Evolutionary conservation across 2,888 invertebrate genomes (phyloP).

Genomic region (Caenorhabditis imperialis): DNA sequence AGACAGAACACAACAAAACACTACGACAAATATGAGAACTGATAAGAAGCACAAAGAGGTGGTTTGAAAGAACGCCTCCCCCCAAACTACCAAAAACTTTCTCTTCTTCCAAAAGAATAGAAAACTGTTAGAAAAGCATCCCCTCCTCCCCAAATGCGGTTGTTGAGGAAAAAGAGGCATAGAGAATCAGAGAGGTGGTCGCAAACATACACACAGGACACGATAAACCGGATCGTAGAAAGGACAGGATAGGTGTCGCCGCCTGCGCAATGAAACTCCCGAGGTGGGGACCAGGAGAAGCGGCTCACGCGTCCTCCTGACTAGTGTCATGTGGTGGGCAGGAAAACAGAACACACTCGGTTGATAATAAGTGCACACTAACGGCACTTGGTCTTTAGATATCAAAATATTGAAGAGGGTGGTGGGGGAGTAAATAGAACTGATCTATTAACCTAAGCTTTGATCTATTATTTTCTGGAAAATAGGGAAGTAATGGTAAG

Average conservation of each 20-base stretch:
- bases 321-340: constrained; percentile 41
- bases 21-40: constrained; percentile 25
- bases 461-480: too few relatives aligned
- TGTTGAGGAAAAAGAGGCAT: constrained; percentile 39
- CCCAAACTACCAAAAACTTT: too few relatives aligned
- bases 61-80: constrained; percentile 20
- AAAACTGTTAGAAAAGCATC: constrained; percentile 49
- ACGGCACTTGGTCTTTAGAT: constrained; percentile 13
- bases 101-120: constrained; percentile 22
- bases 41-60: constrained; percentile 37
- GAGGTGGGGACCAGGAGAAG: constrained; percentile 20
- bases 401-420: not conserved
- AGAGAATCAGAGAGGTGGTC: constrained; percentile 51
- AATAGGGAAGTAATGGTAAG: too few relatives aligned
- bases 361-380: constrained; percentile 45
- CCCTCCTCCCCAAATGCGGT: constrained; percentile 28
- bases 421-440: constrained; percentile 3
- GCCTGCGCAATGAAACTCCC: constrained; percentile 35
- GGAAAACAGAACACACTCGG: constrained; percentile 21
- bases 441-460: too few relatives aligned
- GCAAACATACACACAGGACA: constrained; percentile 53
- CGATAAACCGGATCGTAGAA: constrained; percentile 51
- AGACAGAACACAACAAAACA: constrained; percentile 24
- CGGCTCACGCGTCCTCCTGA: constrained; percentile 24
- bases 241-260: constrained; percentile 6